Base-by-base conservation (phyloP, 2,888 invertebrate genomes). In the Hoplodrina blanda region DNA sequence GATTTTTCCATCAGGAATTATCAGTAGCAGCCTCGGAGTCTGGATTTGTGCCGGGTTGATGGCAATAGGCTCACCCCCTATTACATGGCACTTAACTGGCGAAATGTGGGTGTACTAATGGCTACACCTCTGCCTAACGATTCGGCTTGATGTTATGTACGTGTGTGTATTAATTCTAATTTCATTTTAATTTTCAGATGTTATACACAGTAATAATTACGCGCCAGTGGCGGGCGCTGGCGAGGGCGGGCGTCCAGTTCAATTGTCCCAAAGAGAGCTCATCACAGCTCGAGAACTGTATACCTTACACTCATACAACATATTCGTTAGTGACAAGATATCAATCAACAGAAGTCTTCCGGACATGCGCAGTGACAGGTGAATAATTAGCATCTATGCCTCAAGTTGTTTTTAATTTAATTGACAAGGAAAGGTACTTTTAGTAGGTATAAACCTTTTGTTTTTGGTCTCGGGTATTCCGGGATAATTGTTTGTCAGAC, bases 321-420 rank as follows among this genome's bases (percentile, higher is more conserved):
- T 99, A 82, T 94, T 99, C 92, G 98, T 98, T 68, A 98, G 98
- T 89, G 99, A 99, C 94, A 97, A 97, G 80, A 98, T 99, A 89
- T 98, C 98, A 13, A 96, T 99, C 49, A 98, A 98, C 89, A 96
- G 99, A 84, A 97, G 97, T 70, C 95, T 99, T 56, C 98, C 98
- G 17, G 99, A 99, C 93, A 98, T 98, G 87, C 95, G 99, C 79
- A 97, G 98, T 90, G 97, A 97, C 87, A 97, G 97, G 98, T 98
- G 52, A 73, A 50, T 71, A 37, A 8, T 55, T 5, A 37, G 8
- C 37, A 37, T 37, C 7, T 5, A 6, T 49, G 17, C n/a, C 17
- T 17, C 5, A 17, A 7, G 7, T 49, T 49, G n/a, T 49, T 49
- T 46, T 2, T 15, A 33, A 33, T 33, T 6, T 33, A 25, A 25